These are phyloP conservation scores for Rhynchonycteris naso DNA, from an alignment of 2,797 vertebrate genomes.

Conservation along the genomic window DNA sequence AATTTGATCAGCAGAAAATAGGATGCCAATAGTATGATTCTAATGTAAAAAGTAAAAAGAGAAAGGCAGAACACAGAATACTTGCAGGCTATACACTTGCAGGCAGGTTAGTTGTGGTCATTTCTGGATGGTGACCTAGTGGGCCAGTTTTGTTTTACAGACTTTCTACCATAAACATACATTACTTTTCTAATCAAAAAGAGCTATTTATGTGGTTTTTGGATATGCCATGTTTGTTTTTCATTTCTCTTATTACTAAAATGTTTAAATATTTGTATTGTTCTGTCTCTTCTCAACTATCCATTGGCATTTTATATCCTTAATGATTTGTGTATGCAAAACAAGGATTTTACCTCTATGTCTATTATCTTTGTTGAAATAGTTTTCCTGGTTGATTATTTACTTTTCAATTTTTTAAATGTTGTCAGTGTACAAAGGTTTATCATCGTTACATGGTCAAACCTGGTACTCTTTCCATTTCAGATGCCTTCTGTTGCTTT, in stretches of 20 bases:
- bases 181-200: not conserved
- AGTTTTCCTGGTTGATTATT: slow-evolving; percentile 33
- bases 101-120: not conserved
- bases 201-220: not conserved
- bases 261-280: slow-evolving; percentile 9
- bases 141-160: not conserved
- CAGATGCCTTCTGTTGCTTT: not conserved
- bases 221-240: not conserved
- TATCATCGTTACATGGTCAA: not conserved
- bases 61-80: not conserved
- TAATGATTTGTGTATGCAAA: not conserved
- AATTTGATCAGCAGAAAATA: not conserved
- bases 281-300: not conserved
- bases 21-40: not conserved
- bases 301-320: not conserved
- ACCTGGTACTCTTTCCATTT: not conserved
- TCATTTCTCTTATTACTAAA: slow-evolving; percentile 34
- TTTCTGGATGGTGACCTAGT: not conserved
- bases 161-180: not conserved
- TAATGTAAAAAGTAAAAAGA: not conserved
- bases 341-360: slow-evolving; percentile 24
- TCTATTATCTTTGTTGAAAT: not conserved
- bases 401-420: slow-evolving; percentile 56
- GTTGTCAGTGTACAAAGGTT: slow-evolving; percentile 33
- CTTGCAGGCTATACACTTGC: not conserved